A percentile compares a stretch with the other conserved stretches of the same genome.
These are phyloP conservation scores for Scytalopus superciliaris DNA, from an alignment of 2,113 vertebrate species.

Conservation along the genomic window DNA sequence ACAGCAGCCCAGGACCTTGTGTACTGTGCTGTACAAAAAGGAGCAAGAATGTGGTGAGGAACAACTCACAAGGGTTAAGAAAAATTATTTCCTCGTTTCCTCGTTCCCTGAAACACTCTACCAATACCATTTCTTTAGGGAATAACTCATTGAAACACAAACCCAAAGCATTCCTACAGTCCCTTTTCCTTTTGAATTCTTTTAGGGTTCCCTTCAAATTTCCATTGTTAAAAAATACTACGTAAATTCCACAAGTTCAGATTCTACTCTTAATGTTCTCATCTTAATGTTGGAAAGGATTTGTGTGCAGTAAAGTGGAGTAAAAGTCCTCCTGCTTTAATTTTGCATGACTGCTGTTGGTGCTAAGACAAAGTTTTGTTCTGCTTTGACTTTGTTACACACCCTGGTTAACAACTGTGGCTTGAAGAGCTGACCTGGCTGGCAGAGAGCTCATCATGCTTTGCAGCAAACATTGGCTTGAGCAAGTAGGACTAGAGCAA, in stretches of 20 bases:
- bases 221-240: neutral
- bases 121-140: neutral
- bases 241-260: neutral
- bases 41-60: neutral
- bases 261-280: neutral
- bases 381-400: neutral
- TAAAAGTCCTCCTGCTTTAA: neutral
- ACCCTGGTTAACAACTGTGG: neutral
- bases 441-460: rapidly evolving
- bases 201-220: neutral
- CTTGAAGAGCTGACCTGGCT: neutral
- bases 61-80: neutral
- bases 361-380: neutral
- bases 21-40: neutral
- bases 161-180: neutral
- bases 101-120: neutral
- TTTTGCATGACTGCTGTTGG: neutral
- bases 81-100: neutral
- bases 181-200: neutral
- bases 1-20: neutral
- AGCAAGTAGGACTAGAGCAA: neutral
- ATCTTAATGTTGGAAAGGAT: neutral
- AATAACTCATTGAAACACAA: conserved; percentile 6
- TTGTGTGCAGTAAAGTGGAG: neutral
- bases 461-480: neutral